phyloP scores from a whole-genome alignment of 2,888 invertebrate species.

The Trilocha varians region DNA sequence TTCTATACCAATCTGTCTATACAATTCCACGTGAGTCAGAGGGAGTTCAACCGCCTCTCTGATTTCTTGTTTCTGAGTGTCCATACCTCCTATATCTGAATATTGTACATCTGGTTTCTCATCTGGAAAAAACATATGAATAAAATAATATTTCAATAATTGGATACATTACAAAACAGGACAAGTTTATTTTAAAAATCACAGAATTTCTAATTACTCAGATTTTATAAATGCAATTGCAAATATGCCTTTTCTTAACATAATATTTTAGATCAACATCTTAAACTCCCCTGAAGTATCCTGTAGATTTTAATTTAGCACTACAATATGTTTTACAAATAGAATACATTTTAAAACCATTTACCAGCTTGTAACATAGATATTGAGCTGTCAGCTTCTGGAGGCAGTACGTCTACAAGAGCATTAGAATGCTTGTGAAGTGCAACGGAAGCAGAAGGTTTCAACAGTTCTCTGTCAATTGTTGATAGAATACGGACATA shows the following conservation, averaged over 20 bases:
- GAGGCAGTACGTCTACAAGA: slow-evolving; percentile 98
- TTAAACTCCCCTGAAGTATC: too few relatives aligned
- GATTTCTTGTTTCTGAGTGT: slow-evolving; percentile 99
- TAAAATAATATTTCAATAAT: too few relatives aligned
- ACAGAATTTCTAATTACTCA: too few relatives aligned
- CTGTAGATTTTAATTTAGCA: too few relatives aligned
- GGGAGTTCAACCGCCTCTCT: slow-evolving; percentile 98
- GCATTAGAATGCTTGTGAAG: slow-evolving; percentile 99
- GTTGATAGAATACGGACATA: slow-evolving; percentile 99
- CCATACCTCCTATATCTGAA: slow-evolving; percentile 99
- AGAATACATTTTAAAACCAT: slow-evolving; percentile 6
- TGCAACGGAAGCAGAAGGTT: slow-evolving; percentile 98
- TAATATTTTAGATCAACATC: too few relatives aligned
- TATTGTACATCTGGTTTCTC: slow-evolving; percentile 99
- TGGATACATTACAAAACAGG: too few relatives aligned
- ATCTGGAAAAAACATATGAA: slow-evolving; percentile 77
- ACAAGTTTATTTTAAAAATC: too few relatives aligned
- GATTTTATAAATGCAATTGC: too few relatives aligned
- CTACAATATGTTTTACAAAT: too few relatives aligned
- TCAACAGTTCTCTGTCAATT: slow-evolving; percentile 96
- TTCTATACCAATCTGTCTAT: slow-evolving; percentile 99
- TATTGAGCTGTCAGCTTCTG: slow-evolving; percentile 99
- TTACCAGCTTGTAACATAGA: slow-evolving; percentile 96
- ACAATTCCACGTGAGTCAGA: slow-evolving; percentile 97
- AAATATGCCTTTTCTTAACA: too few relatives aligned